Base-by-base conservation (phyloP, 2,888 invertebrate genomes). In the Drosophila parthenogenetica region DNA sequence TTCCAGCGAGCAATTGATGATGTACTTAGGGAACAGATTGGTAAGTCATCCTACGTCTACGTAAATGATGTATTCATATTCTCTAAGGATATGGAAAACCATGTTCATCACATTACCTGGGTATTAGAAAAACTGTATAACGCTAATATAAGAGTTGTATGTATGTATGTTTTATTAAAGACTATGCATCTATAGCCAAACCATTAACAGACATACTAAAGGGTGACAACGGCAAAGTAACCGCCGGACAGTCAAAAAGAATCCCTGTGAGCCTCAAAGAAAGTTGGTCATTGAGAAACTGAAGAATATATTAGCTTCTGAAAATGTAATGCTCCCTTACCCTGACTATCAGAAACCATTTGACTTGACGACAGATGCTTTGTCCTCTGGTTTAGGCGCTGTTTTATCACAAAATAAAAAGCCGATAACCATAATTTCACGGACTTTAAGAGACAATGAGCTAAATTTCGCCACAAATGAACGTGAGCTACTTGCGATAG, bases 51-150 rank as follows among this genome's bases (percentile, higher is more conserved):
- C 2, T 22, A 22, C 22, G 22, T 3, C 5, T 22, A 22, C 5
- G 57, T 58, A 8, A 39, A 48, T 19, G 57, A 46, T 19, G 57
- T 57, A 25, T 40, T 58, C 19, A 48, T 58, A 17, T 58, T 48
- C 14, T 46, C 46, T 3, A 5, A 19, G 11, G 19, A 13, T 37
- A 37, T 37, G 29, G 37, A 40, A 40, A 25, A 53, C 11, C 40
- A 42, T 7, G 7, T 53, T 14, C 14, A 19, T 16, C 22, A 53
- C 46, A 29, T 29, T 25, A 25, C 11, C 5, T 39, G 39, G 39
- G 39, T 39, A 2, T 13, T 39, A 0, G 22, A 22, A 0, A 22
- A 22, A 22, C 5, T 22, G 3, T 22, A n/a, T n/a, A n/a, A n/a
- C n/a, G n/a, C n/a, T n/a, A n/a, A n/a, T n/a, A n/a, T n/a, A n/a